phyloP scores from a whole-genome alignment of 2,797 vertebrate genomes.

The Ambastaia sidthimunki region DNA sequence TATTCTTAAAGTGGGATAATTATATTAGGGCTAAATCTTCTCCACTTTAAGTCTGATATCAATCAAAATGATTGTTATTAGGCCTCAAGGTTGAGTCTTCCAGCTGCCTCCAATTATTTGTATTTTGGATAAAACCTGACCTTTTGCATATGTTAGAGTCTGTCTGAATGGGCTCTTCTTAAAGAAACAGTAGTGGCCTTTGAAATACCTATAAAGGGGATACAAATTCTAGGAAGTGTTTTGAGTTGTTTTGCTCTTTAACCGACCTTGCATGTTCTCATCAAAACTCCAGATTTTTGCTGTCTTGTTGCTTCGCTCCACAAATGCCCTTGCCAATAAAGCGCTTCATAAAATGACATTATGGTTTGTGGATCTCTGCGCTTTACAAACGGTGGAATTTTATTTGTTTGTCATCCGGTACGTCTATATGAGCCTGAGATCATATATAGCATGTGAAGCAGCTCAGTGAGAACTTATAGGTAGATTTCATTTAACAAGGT shows the following conservation, averaged over 20 bases:
- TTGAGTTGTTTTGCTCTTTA: constrained; percentile 50
- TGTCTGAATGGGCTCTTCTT: constrained; percentile 5
- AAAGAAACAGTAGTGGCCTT: not conserved
- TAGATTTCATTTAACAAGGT: constrained; percentile 50
- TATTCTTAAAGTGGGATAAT: constrained; percentile 56
- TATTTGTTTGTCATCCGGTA: constrained; percentile 55
- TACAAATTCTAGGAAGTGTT: not conserved
- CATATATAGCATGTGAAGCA: constrained; percentile 52
- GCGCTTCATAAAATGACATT: constrained; percentile 50
- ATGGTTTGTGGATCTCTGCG: constrained; percentile 55
- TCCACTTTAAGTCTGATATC: constrained; percentile 54
- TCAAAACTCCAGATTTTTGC: constrained; percentile 54
- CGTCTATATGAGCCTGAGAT: constrained; percentile 40
- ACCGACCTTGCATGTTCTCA: constrained; percentile 67
- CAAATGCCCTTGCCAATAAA: constrained; percentile 57
- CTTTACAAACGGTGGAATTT: constrained; percentile 56
- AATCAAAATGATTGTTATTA: constrained; percentile 55
- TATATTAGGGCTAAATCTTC: constrained; percentile 43
- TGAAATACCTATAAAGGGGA: too few species aligned
- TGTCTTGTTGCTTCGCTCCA: constrained; percentile 64
- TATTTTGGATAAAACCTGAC: constrained; percentile 64
- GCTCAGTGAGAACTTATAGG: constrained; percentile 48
- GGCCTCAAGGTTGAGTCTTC: constrained; percentile 8
- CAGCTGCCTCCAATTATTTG: constrained; percentile 46
- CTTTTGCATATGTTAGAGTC: constrained; percentile 63